Conservation (phyloP, 2,113 vertebrate species). For the Ptychochromis oligacanthus region DNA sequence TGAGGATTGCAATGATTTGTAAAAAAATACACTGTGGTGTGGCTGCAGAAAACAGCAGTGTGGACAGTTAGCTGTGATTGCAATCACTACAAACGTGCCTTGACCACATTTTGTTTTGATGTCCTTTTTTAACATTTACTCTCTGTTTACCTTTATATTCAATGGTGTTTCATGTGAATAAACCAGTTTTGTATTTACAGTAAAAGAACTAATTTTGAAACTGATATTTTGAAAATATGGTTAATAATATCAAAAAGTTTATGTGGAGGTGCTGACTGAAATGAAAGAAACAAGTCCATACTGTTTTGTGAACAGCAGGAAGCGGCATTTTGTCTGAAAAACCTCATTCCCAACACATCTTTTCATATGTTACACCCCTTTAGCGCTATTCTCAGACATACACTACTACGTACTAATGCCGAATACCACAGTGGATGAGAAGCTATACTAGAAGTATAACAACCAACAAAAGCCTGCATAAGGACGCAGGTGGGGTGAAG, state of each 20-base stretch:
- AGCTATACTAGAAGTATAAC: neutral
- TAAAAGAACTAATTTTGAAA: neutral
- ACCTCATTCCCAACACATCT: neutral
- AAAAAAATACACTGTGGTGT: slow-evolving; percentile 14
- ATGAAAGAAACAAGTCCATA: fast-evolving
- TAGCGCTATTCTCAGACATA: neutral
- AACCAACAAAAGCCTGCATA: neutral
- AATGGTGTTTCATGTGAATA: slow-evolving; percentile 14
- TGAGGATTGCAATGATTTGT: slow-evolving; percentile 44
- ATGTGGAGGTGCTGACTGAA: neutral
- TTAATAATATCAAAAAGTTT: neutral
- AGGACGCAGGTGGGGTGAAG: neutral
- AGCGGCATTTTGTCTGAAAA: neutral
- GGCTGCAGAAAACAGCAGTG: slow-evolving; percentile 1
- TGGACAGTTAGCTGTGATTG: neutral
- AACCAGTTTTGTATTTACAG: slow-evolving; percentile 13
- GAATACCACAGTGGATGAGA: neutral
- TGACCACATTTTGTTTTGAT: neutral
- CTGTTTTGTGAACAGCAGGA: neutral
- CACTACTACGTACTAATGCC: neutral
- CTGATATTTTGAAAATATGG: neutral
- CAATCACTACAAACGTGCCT: neutral
- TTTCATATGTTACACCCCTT: neutral
- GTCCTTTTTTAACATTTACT: neutral
- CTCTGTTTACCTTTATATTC: slow-evolving; percentile 21